These are phyloP conservation scores for Platysteira castanea DNA, from an alignment of 2,113 vertebrate genomes.

Conservation along the genomic window DNA sequence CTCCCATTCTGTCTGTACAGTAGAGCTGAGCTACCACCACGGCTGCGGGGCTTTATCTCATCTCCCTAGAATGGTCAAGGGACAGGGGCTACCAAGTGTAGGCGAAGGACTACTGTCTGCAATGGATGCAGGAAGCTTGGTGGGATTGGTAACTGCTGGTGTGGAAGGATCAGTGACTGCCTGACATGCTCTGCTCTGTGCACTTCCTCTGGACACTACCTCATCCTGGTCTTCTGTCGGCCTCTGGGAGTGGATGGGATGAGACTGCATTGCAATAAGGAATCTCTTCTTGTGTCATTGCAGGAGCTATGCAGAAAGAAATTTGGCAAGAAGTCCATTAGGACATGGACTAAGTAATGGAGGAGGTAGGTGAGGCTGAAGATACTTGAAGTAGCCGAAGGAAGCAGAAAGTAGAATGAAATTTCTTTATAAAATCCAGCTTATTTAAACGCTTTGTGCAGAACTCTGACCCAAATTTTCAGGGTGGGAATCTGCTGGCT, in stretches of 20 bases:
- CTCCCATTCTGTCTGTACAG: conserved; percentile 55
- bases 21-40: conserved; percentile 45
- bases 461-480: not conserved
- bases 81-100: conserved; percentile 41
- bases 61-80: conserved; percentile 41
- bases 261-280: not conserved
- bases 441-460: not conserved
- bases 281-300: not conserved
- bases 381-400: not conserved
- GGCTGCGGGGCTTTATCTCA: conserved; percentile 57
- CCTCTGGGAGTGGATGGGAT: not conserved
- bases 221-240: conserved; percentile 39
- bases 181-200: conserved; percentile 52
- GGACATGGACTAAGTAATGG: conserved; percentile 71
- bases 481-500: not conserved
- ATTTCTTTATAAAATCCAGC: not conserved
- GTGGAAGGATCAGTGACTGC: conserved; percentile 57
- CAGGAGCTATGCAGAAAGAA: conserved; percentile 73
- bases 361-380: conserved; percentile 62
- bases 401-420: not conserved
- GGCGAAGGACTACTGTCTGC: conserved; percentile 18
- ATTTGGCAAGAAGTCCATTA: conserved; percentile 46
- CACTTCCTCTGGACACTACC: conserved; percentile 53
- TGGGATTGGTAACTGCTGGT: conserved; percentile 60
- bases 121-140: conserved; percentile 55